Evolutionary conservation across 1,140 invertebrate species (phyloP), one percentile per base, ranked within the genome.

Genomic region (Neodiprion virginianus): DNA sequence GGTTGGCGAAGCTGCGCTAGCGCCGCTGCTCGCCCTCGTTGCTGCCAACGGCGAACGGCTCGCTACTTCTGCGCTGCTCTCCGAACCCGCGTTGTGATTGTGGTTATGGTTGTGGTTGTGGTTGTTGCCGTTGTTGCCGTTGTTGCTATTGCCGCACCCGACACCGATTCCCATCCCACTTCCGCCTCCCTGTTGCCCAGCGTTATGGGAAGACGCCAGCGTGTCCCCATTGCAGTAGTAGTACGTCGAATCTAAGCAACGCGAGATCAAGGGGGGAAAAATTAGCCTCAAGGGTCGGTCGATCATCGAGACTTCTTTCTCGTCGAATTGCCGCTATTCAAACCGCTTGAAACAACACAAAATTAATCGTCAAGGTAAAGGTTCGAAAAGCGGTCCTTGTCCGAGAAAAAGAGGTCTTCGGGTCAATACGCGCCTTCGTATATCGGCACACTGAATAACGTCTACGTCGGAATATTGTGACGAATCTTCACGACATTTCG

Each of bases 1-100:
- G 70, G 92, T 93, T 47, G 93, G 93, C 48, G 93, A 94, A 49
- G 93, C 92, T 3, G 93, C 93, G 69, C 92, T 92, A 5, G 92
- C 92, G 47, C 93, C 87, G 53, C 92, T 93, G 82, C 93, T 94
- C 4, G 93, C 93, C 70, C 93, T 84, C 3, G 93, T 94, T 40
- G 93, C 93, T 40, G 93, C 93, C 74, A 94, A 83, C 66, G 93
- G 93, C 66, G 92, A 93, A 61, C 92, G 89, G 80, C 91, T 91
- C 71, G 88, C 90, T 70, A 88, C 87, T 69, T 89, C 86, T 47
- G 83, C 80, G 85, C 79, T 85, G 74, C 83, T 89, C 9, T 90
- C 89, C 72, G 84, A 82, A 69, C 82, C 85, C 71, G 79, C 81
- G 74, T 75, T 80, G 73, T 73, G 61, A 79, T 74, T 66, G 78